These are phyloP conservation scores for Microcebus ravelobensis DNA, from an alignment of 2,113 vertebrate genomes.

Conservation along the genomic window DNA sequence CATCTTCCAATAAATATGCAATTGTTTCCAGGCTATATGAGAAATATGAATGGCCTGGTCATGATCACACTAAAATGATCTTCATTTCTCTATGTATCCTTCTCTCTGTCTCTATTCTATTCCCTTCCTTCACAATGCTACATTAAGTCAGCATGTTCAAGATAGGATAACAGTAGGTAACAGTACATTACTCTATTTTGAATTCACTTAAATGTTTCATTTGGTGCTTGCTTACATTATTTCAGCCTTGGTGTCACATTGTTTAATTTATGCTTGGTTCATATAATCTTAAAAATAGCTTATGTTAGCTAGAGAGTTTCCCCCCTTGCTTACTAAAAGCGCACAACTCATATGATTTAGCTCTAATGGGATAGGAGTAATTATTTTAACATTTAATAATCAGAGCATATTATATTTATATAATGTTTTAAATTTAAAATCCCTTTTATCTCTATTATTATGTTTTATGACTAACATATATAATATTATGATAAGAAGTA, in stretches of 20 bases:
- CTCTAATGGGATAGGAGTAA: constrained; percentile 29
- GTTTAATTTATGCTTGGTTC: constrained; percentile 62
- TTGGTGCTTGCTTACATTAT: constrained; percentile 44
- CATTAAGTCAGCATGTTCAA: constrained; percentile 1
- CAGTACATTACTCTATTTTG: neutral
- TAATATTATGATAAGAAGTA: constrained; percentile 11
- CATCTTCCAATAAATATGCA: constrained; percentile 66
- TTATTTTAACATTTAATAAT: constrained; percentile 66
- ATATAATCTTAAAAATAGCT: constrained; percentile 54
- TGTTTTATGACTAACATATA: constrained; percentile 37
- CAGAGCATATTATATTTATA: constrained; percentile 38
- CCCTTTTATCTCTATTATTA: constrained; percentile 54
- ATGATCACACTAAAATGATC: constrained; percentile 31
- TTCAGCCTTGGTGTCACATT: constrained; percentile 47
- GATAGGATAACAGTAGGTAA: constrained; percentile 14
- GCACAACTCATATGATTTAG: constrained; percentile 41
- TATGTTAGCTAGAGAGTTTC: constrained; percentile 55
- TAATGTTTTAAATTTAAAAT: constrained; percentile 57
- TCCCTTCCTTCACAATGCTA: constrained; percentile 22
- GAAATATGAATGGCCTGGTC: constrained; percentile 64
- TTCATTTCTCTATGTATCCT: constrained; percentile 28
- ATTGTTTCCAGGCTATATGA: constrained; percentile 69
- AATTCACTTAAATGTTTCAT: constrained; percentile 49
- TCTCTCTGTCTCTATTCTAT: neutral
- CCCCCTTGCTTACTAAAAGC: constrained; percentile 33